Percentiles rank a stretch among this genome's conserved stretches.
phyloP scores from a whole-genome alignment of 1,140 invertebrate species.

The Zaprionus nigranus region DNA sequence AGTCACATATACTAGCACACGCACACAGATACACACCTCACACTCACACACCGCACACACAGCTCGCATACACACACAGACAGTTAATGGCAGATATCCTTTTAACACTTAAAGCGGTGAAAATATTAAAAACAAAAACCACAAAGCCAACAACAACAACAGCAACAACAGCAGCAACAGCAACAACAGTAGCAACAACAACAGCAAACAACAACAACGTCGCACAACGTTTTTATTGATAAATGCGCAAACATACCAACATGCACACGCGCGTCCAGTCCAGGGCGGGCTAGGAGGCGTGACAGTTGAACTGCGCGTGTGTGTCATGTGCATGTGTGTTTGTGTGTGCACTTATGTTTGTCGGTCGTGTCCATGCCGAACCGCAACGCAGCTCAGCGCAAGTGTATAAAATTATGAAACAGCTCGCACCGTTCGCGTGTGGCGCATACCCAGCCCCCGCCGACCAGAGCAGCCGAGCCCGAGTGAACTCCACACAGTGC shows the following conservation, averaged over 20 bases:
- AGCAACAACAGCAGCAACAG: slow-evolving; percentile 32
- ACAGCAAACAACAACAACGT: slow-evolving; percentile 45
- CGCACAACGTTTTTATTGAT: slow-evolving; percentile 74
- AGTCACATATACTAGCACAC: not conserved
- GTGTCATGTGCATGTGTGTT: slow-evolving; percentile 9
- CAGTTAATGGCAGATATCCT: slow-evolving; percentile 81
- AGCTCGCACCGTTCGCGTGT: slow-evolving; percentile 62
- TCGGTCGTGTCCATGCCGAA: slow-evolving; percentile 65
- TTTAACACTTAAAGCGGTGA: slow-evolving; percentile 82
- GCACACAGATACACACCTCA: too few relatives aligned
- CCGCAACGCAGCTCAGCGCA: slow-evolving; percentile 73
- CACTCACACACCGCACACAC: slow-evolving; percentile 14
- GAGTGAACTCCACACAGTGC: not conserved
- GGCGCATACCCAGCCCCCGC: not conserved
- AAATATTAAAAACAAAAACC: slow-evolving; percentile 83
- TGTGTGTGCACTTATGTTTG: slow-evolving; percentile 38
- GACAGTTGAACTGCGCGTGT: slow-evolving; percentile 18
- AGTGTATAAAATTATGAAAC: slow-evolving; percentile 82
- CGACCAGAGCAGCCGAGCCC: too few relatives aligned
- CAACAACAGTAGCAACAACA: slow-evolving; percentile 53
- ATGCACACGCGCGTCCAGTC: slow-evolving; percentile 24
- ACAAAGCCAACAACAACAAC: slow-evolving; percentile 66
- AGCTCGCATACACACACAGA: slow-evolving; percentile 24
- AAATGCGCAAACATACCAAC: slow-evolving; percentile 69
- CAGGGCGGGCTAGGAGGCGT: not conserved